phyloP scores from a whole-genome alignment of 2,888 invertebrate species.

The Pachydiplax longipennis region DNA sequence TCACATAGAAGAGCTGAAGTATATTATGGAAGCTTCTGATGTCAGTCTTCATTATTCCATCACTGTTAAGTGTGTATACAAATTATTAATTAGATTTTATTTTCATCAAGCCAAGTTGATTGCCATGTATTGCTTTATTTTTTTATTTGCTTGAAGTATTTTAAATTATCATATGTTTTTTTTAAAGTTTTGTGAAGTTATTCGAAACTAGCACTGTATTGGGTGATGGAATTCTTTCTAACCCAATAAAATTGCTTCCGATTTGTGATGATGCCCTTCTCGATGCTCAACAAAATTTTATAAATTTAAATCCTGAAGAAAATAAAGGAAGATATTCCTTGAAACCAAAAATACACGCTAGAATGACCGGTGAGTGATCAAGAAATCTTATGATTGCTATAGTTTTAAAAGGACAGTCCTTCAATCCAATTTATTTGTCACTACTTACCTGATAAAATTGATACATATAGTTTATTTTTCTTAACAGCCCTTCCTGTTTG shows the following conservation, averaged over 20 bases:
- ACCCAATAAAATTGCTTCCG: constrained; percentile 69
- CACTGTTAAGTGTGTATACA: constrained; percentile 71
- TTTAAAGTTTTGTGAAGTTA: constrained; percentile 70
- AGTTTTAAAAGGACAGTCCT: not conserved
- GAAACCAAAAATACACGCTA: constrained; percentile 73
- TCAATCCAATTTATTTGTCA: not conserved
- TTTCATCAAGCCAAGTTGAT: not conserved
- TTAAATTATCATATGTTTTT: not conserved
- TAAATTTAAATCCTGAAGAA: constrained; percentile 59
- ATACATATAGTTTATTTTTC: not conserved
- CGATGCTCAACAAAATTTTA: constrained; percentile 67
- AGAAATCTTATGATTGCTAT: not conserved
- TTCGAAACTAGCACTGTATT: constrained; percentile 73
- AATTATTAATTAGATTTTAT: not conserved
- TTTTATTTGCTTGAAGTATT: not conserved
- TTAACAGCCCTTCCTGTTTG: constrained; percentile 72
- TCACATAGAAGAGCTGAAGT: constrained; percentile 68
- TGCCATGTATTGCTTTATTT: not conserved
- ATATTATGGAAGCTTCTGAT: constrained; percentile 69
- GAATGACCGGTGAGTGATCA: constrained; percentile 60
- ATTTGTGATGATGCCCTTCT: constrained; percentile 70
- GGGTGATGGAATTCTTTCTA: constrained; percentile 72
- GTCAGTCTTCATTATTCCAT: constrained; percentile 70
- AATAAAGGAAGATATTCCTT: constrained; percentile 59
- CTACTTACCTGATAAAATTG: not conserved